phyloP scores from a whole-genome alignment of 2,888 invertebrate species.

The Agrilus biguttatus region DNA sequence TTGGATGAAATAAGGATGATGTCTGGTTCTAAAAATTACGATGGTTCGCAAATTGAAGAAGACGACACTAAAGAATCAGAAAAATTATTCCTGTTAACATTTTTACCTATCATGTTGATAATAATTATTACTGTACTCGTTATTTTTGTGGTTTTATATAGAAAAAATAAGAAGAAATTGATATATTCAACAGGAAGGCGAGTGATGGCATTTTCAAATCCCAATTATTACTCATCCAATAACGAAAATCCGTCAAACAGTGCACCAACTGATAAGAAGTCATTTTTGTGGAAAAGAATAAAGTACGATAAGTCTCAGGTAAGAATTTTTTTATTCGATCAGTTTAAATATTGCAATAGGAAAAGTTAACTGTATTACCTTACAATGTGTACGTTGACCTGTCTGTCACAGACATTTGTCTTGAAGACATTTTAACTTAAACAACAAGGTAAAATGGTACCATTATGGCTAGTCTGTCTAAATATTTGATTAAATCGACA shows the following conservation, averaged over 20 bases:
- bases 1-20: not conserved
- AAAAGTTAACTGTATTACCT: too few species aligned
- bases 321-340: conserved; percentile 9
- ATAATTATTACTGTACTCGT: conserved; percentile 26
- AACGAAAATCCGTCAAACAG: conserved; percentile 18
- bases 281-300: conserved; percentile 56
- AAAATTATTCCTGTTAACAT: conserved; percentile 28
- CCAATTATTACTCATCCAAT: conserved; percentile 53
- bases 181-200: conserved; percentile 46
- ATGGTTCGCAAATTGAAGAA: conserved; percentile 22
- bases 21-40: conserved; percentile 13
- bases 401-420: too few species aligned
- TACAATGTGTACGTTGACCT: too few species aligned
- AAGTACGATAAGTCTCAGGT: conserved; percentile 70
- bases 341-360: too few species aligned
- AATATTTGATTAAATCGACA: too few species aligned
- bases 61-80: conserved; percentile 22
- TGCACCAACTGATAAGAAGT: conserved; percentile 34
- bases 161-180: conserved; percentile 38
- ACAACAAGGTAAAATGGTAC: too few species aligned
- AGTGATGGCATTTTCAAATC: conserved; percentile 77
- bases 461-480: too few species aligned
- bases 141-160: conserved; percentile 29
- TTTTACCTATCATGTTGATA: conserved; percentile 24
- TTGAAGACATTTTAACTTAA: too few species aligned